Evolutionary conservation across 2,113 vertebrate genomes (phyloP).

Genomic region (Alligator mississippiensis): DNA sequence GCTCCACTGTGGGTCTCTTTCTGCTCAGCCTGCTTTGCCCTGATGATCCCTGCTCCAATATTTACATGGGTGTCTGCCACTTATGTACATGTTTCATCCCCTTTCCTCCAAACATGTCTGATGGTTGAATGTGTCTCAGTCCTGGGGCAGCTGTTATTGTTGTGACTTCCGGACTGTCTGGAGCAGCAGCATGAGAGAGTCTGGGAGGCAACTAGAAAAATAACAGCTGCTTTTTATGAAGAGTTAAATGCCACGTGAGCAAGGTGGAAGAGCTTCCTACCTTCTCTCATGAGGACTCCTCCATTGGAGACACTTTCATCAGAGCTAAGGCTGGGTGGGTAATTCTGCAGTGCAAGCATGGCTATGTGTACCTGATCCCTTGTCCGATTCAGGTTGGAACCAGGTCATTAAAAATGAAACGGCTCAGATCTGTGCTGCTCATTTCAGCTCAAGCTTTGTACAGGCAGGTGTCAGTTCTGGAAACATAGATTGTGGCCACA

Average conservation of each 20-base stretch:
- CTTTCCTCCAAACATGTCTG: not conserved
- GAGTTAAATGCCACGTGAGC: not conserved
- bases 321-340: not conserved
- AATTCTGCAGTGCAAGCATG: not conserved
- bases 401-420: not conserved
- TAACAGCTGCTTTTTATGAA: not conserved
- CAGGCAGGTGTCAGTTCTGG: not conserved
- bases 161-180: not conserved
- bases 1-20: not conserved
- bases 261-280: no score
- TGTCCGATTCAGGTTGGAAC: not conserved
- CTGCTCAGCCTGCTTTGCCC: not conserved
- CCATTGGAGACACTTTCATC: not conserved
- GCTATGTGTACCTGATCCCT: not conserved
- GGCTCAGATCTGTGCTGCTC: not conserved
- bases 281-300: not conserved
- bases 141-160: not conserved
- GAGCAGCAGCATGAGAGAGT: not conserved
- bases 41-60: not conserved
- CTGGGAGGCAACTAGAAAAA: not conserved
- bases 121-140: not conserved
- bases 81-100: not conserved
- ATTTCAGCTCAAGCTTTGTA: not conserved
- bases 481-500: not conserved
- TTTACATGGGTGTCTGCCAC: not conserved